Percentiles rank a stretch among this genome's conserved stretches.
Conservation (phyloP, 2,113 vertebrate genomes). For the Alectura lathami region DNA sequence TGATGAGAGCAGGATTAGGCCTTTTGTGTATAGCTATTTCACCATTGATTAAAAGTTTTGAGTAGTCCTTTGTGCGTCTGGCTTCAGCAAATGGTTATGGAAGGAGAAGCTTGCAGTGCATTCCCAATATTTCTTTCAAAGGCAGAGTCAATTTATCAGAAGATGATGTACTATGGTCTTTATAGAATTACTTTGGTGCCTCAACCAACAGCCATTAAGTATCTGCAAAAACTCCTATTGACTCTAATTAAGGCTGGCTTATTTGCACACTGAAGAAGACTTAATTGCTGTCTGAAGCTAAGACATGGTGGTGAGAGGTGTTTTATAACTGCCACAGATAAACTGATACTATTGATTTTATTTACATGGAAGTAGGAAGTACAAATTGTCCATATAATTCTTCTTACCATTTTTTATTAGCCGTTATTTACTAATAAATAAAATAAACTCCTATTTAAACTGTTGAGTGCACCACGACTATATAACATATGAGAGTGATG, state of each 20-base stretch:
- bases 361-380: background rate
- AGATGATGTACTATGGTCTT: background rate
- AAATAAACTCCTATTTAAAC: background rate
- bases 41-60: background rate
- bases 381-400: background rate
- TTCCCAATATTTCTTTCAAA: background rate
- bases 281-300: slow-evolving; percentile 33
- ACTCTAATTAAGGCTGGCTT: slow-evolving; percentile 38
- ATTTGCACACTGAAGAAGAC: background rate
- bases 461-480: background rate
- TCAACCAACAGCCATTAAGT: background rate
- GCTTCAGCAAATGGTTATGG: background rate
- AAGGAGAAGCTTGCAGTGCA: background rate
- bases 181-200: background rate
- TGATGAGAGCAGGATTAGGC: background rate
- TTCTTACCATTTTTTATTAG: background rate
- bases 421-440: background rate
- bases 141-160: background rate
- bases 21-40: background rate
- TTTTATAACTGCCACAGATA: background rate
- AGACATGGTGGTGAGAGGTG: background rate
- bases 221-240: background rate
- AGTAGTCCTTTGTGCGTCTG: background rate
- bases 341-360: background rate
- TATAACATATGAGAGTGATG: background rate